Evolutionary conservation across 2,797 vertebrate species (phyloP), one percentile per base, ranked within the genome.

Genomic region (Lophius americanus): DNA sequence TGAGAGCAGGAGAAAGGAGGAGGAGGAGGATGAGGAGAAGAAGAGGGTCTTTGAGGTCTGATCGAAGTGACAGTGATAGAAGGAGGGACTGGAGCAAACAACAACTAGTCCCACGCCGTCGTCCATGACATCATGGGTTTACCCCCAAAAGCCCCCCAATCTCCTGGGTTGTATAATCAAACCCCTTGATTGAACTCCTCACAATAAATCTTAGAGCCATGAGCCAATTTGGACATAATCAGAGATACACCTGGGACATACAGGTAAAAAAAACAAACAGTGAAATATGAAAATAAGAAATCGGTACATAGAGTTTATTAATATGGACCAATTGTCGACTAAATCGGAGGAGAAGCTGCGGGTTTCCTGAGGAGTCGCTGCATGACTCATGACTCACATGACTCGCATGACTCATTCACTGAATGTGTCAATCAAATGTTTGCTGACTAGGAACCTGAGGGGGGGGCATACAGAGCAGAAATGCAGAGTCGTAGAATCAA

Each of bases 1-100:
- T 99, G 75, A 36, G 35, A 33, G 51, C 1, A 41, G 11, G 23
- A 51, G 41, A 46, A 50, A 68, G 12, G 23, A 23, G 23, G 23
- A 65, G 33, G 10, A 58, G 51, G 51, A 68, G 12, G 23, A n/a
- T n/a, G n/a, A 65, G 33, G 10, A 58, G 51, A 58, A 52, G 13
- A 64, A 12, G 9, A 23, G 7, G 35, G 47, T 13, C 33, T 7
- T 75, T 4, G 60, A 5, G 14, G 4, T 54, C 9, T 35, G 13
- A 39, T 58, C 0, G 37, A 32, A 5, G 36, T 42, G 50, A 33
- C 23, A 23, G 23, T 23, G 23, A 23, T 23, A 23, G 23, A 23
- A 23, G 23, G 23, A 23, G 2, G 23, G 23, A 23, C 23, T 23
- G 23, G 23, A 23, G 23, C 23, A 23, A 23, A 23, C 23, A 23